Percentiles rank a stretch among this genome's conserved stretches.
These are phyloP conservation scores for Pediacus dermestoides DNA, from an alignment of 2,888 invertebrate genomes.

Conservation along the genomic window DNA sequence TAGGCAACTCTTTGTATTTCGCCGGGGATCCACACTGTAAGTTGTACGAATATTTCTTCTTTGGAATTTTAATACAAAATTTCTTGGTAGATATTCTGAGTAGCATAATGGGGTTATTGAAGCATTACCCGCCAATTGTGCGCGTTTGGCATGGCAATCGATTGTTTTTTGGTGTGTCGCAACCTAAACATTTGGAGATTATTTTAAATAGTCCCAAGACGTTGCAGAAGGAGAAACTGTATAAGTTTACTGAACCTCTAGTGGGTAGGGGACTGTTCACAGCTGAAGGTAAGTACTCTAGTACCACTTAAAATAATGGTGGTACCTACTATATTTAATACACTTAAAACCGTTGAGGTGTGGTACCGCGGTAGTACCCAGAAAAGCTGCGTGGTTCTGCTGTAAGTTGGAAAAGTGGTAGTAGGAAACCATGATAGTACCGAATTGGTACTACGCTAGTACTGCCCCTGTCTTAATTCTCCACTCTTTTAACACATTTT, in stretches of 20 bases:
- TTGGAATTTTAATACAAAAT: slow-evolving; percentile 8
- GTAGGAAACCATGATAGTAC: too few relatives aligned
- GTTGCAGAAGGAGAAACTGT: slow-evolving; percentile 10
- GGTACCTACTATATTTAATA: neutral
- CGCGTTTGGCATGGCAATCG: slow-evolving; percentile 10
- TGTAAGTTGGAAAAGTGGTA: too few relatives aligned
- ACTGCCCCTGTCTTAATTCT: too few relatives aligned
- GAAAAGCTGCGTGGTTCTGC: neutral
- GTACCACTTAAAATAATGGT: neutral
- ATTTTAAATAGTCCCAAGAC: slow-evolving; percentile 12
- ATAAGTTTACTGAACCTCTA: neutral
- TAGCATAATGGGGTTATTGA: slow-evolving; percentile 23
- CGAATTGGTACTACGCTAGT: too few relatives aligned
- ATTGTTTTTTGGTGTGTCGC: slow-evolving; percentile 8
- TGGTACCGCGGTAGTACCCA: too few relatives aligned
- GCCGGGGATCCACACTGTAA: slow-evolving; percentile 30
- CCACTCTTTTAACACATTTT: too few relatives aligned
- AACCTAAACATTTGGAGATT: slow-evolving; percentile 13
- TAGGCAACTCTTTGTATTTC: slow-evolving; percentile 32
- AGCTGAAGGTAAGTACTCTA: slow-evolving; percentile 9
- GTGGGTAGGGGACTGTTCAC: slow-evolving; percentile 13
- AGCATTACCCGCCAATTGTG: slow-evolving; percentile 27
- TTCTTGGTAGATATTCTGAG: slow-evolving; percentile 28
- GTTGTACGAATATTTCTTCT: slow-evolving; percentile 10
- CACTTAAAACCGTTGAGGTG: too few relatives aligned